Evolutionary conservation across 2,888 invertebrate species (phyloP), one percentile per base, ranked within the genome.

Genomic region (Dasysyrphus albostriatus): DNA sequence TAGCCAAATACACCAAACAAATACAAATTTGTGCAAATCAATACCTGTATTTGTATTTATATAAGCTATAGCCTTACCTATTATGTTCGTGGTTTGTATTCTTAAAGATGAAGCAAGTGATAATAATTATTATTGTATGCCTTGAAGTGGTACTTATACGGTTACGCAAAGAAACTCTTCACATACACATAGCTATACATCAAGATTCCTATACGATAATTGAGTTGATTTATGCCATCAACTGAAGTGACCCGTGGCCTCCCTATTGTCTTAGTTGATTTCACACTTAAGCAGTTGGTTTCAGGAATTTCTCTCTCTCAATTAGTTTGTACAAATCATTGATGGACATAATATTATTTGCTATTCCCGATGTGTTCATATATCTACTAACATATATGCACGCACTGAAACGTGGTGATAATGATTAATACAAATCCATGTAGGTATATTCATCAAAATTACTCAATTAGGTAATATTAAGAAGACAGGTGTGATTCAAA

Each of bases 141-240:
- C 82, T 61, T 82, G 49, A 69, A 85, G 85, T 85, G 61, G 76
- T 69, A 54, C 74, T 85, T 70, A 24, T 24, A 74, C 44, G 69
- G 77, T 56, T 61, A 54, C 29, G 49, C 24, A 58, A 58, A 58
- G 54, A 65, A 65, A 32, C 51, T 34, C 74, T 65, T 70, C 24
- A 58, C 49, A 29, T 24, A 24, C 24, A 24, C 3, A 24, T 24
- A 3, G n/a, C n/a, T n/a, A n/a, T 2, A 24, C 24, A 24, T 24
- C 49, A 63, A 32, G 29, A 42, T 2, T 51, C 63, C 10, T 69
- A 24, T 24, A 44, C 34, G 65, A 37, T 80, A 80, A 83, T 83
- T 75, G 42, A 70, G 69, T 73, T 58, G 47, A 58, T 49, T 59
- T 54, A 58, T 74, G 39, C 56, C 63, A 69, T 32, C 51, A 37